These are phyloP conservation scores for Ephialtes manifestator DNA, from an alignment of 2,888 invertebrate genomes.

Conservation along the genomic window DNA sequence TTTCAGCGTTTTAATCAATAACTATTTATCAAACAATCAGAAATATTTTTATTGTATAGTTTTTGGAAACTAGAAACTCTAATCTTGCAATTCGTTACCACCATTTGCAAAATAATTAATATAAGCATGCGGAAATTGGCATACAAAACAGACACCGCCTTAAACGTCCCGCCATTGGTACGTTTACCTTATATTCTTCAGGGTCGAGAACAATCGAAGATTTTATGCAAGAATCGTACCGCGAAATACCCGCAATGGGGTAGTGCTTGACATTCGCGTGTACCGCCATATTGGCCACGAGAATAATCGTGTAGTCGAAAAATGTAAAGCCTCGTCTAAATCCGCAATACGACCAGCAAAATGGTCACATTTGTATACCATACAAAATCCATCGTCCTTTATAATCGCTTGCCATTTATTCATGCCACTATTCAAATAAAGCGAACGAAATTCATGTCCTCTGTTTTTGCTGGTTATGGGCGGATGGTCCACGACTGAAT, in stretches of 20 bases:
- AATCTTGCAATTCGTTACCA: too few species aligned
- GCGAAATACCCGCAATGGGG: not conserved
- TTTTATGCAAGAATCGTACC: not conserved
- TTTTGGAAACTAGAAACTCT: too few species aligned
- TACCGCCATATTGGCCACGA: not conserved
- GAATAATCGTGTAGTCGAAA: not conserved
- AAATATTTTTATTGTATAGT: too few species aligned
- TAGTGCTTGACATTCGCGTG: not conserved
- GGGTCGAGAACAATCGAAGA: not conserved
- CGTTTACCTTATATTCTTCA: not conserved
- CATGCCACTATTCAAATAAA: slow-evolving; percentile 64
- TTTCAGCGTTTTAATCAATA: too few species aligned
- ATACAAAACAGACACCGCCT: too few species aligned
- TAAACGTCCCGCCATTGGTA: too few species aligned
- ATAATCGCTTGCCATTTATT: slow-evolving; percentile 66
- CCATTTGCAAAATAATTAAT: too few species aligned
- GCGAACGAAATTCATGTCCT: slow-evolving; percentile 68
- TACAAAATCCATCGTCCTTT: slow-evolving; percentile 6
- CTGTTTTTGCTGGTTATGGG: slow-evolving; percentile 37
- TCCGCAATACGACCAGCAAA: not conserved
- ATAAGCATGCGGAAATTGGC: too few species aligned
- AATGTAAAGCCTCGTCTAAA: not conserved
- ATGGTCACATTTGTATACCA: not conserved
- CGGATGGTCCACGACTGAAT: slow-evolving; percentile 7
- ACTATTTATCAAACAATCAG: too few species aligned